phyloP scores from a whole-genome alignment of 2,113 vertebrate species.

The Siniperca chuatsi region DNA sequence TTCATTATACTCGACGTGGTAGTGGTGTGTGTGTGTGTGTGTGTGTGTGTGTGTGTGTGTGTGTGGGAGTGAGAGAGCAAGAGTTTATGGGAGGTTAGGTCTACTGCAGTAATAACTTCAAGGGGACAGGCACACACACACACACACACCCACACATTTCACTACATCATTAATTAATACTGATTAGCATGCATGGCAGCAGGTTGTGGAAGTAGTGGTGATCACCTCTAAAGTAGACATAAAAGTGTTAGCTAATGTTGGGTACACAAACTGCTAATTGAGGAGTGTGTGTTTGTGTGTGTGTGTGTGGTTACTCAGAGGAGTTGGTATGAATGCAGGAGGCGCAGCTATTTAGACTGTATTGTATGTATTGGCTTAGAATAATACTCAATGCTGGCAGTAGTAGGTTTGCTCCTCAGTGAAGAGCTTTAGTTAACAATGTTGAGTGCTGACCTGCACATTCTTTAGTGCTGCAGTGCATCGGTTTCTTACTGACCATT shows the following conservation, averaged over 20 bases:
- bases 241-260: constrained; percentile 57
- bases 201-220: constrained; percentile 46
- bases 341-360: constrained; percentile 18
- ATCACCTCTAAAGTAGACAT: constrained; percentile 72
- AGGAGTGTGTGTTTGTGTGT: constrained; percentile 31
- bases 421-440: constrained; percentile 37
- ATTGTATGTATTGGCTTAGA: constrained; percentile 28
- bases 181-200: constrained; percentile 65
- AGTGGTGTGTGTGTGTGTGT: too few relatives aligned
- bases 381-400: constrained; percentile 25
- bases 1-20: constrained; percentile 71
- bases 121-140: constrained; percentile 19
- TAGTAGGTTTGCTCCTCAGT: constrained; percentile 14
- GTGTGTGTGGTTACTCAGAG: constrained; percentile 3
- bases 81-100: constrained; percentile 55
- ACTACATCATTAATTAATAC: constrained; percentile 66
- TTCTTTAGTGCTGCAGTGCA: neutral
- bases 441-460: constrained; percentile 9
- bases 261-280: constrained; percentile 41
- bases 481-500: neutral
- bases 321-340: constrained; percentile 36
- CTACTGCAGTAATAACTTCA: constrained; percentile 71
- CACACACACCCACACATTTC: constrained; percentile 17
- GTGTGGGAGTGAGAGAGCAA: neutral
- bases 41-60: neutral